phyloP scores from a whole-genome alignment of 2,888 invertebrate species.

The Caenorhabditis sp. region DNA sequence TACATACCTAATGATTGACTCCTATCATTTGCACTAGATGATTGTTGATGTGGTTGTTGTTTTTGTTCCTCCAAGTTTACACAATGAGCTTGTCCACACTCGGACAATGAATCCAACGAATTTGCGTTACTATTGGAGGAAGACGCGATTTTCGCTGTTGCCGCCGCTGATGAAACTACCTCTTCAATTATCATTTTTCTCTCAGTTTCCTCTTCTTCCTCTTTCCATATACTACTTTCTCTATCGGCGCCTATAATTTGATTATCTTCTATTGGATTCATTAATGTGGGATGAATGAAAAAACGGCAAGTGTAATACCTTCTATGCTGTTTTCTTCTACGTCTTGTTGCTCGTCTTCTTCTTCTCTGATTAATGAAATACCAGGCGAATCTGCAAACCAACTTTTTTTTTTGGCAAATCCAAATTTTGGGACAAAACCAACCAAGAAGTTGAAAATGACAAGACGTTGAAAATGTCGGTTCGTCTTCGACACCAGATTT shows the following conservation, averaged over 20 bases:
- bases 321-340: too few relatives aligned
- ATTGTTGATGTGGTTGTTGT: neutral
- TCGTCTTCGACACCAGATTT: neutral
- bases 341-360: neutral
- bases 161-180: conserved; percentile 7
- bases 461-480: neutral
- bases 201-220: neutral
- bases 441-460: neutral
- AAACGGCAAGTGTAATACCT: too few relatives aligned
- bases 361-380: neutral
- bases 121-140: conserved; percentile 19
- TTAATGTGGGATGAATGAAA: neutral
- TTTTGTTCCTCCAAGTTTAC: neutral
- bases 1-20: conserved; percentile 6
- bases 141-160: neutral
- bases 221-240: conserved; percentile 6
- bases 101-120: conserved; percentile 36
- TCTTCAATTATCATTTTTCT: conserved; percentile 48
- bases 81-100: conserved; percentile 25
- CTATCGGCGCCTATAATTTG: neutral
- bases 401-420: too few relatives aligned
- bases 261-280: neutral
- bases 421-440: too few relatives aligned
- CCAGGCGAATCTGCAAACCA: conserved; percentile 6
- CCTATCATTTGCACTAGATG: neutral